Evolutionary conservation across 2,113 vertebrate species (phyloP).

Genomic region (Chinchilla lanigera): DNA sequence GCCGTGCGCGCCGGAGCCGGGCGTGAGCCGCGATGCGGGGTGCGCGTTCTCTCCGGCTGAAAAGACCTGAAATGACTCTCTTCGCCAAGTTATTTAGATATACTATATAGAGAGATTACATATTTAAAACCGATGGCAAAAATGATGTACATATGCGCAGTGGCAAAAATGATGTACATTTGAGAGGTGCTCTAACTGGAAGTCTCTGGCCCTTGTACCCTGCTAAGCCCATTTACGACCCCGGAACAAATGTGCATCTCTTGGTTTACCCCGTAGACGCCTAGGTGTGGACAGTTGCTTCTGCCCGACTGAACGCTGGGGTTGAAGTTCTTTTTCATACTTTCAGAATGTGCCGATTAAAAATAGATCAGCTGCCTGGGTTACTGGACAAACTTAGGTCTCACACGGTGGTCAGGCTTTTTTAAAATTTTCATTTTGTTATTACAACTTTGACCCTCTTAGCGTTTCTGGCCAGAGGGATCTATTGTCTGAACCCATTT

Average conservation of each 20-base stretch:
- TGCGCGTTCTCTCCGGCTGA: not conserved
- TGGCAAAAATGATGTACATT: too few relatives aligned
- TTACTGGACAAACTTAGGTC: not conserved
- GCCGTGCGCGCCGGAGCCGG: not conserved
- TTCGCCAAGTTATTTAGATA: too few relatives aligned
- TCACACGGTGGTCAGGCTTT: not conserved
- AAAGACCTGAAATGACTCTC: conserved; percentile 22
- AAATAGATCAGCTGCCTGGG: not conserved
- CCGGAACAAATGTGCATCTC: not conserved
- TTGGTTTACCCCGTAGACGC: not conserved
- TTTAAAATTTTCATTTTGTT: conserved; percentile 37
- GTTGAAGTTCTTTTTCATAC: not conserved
- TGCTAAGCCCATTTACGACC: conserved; percentile 22
- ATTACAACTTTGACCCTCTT: conserved; percentile 58
- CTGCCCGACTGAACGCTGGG: not conserved
- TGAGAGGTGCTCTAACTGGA: not conserved
- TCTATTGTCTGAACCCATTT: conserved; percentile 55
- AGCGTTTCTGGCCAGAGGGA: conserved; percentile 47
- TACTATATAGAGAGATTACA: too few relatives aligned
- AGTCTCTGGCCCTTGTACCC: not conserved
- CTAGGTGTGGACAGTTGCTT: not conserved
- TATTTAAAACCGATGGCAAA: too few relatives aligned
- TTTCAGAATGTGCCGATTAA: conserved; percentile 18
- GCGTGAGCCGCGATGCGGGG: not conserved
- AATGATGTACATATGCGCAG: too few relatives aligned